Conservation (phyloP, 2,888 invertebrate species). For the Apamea crenata region DNA sequence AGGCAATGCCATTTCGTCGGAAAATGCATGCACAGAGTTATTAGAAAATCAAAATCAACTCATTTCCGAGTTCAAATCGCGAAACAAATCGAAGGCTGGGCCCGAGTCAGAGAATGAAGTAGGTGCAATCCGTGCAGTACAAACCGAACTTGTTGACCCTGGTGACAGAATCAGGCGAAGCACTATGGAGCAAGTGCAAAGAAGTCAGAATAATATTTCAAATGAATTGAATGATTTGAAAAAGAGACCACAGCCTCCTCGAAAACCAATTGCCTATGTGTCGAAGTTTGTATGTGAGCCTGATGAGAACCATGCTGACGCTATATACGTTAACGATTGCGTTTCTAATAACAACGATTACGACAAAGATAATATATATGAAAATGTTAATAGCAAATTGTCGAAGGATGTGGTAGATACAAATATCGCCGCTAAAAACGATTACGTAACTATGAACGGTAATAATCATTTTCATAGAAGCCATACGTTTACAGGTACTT, state of each 20-base stretch:
- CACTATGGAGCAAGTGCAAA: constrained; percentile 47
- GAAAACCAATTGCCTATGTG: constrained; percentile 64
- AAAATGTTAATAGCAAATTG: constrained; percentile 68
- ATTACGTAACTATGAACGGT: constrained; percentile 49
- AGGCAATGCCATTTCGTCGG: constrained; percentile 45
- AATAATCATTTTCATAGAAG: constrained; percentile 36
- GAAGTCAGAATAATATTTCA: neutral
- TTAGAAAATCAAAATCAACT: constrained; percentile 50
- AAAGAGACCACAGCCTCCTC: constrained; percentile 70
- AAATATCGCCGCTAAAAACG: constrained; percentile 2
- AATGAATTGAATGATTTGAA: constrained; percentile 55
- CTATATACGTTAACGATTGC: constrained; percentile 52
- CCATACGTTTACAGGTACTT: constrained; percentile 29
- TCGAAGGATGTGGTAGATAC: constrained; percentile 75
- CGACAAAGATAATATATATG: constrained; percentile 45
- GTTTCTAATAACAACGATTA: constrained; percentile 22
- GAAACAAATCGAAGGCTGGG: constrained; percentile 49
- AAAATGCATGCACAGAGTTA: constrained; percentile 31
- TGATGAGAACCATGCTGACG: constrained; percentile 36
- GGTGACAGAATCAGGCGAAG: constrained; percentile 39
- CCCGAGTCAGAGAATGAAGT: constrained; percentile 49
- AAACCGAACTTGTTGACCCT: constrained; percentile 18
- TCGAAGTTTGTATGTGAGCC: constrained; percentile 25
- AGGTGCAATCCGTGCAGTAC: neutral
- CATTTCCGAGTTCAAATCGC: constrained; percentile 56